phyloP scores from a whole-genome alignment of 2,888 invertebrate genomes.

The Cerceris rybyensis region DNA sequence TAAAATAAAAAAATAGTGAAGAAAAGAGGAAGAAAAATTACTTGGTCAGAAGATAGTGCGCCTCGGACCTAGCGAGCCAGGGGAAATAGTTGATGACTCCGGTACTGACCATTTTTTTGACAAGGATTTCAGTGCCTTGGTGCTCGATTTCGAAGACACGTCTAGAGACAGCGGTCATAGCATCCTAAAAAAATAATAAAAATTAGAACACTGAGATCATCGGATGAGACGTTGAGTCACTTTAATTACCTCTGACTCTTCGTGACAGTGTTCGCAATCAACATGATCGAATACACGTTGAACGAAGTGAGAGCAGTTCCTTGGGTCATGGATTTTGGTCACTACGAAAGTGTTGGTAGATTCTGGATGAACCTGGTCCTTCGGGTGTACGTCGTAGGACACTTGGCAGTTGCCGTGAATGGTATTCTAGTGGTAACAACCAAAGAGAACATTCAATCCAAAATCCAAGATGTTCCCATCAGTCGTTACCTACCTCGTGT shows the following conservation, averaged over 20 bases:
- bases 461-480: slow-evolving; percentile 73
- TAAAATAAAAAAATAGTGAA: neutral
- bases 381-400: slow-evolving; percentile 74
- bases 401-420: slow-evolving; percentile 78
- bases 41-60: slow-evolving; percentile 80
- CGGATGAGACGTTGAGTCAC: neutral
- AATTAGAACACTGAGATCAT: neutral
- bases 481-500: slow-evolving; percentile 81
- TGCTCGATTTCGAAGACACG: slow-evolving; percentile 65
- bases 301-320: slow-evolving; percentile 70
- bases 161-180: slow-evolving; percentile 64
- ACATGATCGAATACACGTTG: slow-evolving; percentile 69
- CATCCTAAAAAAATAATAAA: slow-evolving; percentile 50
- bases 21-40: slow-evolving; percentile 41
- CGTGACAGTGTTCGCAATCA: slow-evolving; percentile 61
- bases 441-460: slow-evolving; percentile 79
- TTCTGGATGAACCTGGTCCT: slow-evolving; percentile 27
- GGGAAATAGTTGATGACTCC: slow-evolving; percentile 73
- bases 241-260: slow-evolving; percentile 58
- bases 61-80: slow-evolving; percentile 75
- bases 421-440: slow-evolving; percentile 81
- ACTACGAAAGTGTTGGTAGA: slow-evolving; percentile 67
- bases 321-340: slow-evolving; percentile 74
- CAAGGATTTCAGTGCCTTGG: slow-evolving; percentile 59
- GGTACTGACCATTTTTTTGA: slow-evolving; percentile 68